Percentiles rank a stretch among this genome's conserved stretches.
These are phyloP conservation scores for Pseudonaja textilis DNA, from an alignment of 2,113 vertebrate species.

Conservation along the genomic window DNA sequence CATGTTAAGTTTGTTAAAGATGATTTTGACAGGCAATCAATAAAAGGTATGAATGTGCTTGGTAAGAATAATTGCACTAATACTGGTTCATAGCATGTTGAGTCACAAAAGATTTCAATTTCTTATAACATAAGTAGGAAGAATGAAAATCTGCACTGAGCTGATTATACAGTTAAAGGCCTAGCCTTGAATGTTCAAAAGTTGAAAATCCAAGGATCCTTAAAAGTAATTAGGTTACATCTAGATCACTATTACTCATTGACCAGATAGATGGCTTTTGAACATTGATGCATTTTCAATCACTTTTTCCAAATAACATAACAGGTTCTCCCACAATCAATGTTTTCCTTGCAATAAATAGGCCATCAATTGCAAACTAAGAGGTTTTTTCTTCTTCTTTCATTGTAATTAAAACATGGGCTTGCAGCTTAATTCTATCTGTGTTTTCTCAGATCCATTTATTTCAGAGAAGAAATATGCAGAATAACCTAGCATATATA, in stretches of 20 bases:
- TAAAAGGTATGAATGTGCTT: conserved; percentile 4
- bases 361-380: background rate
- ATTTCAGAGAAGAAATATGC: background rate
- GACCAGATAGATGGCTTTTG: conserved; percentile 24
- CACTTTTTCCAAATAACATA: background rate
- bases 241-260: conserved; percentile 19
- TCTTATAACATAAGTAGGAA: background rate
- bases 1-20: background rate
- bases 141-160: background rate
- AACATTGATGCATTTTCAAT: background rate
- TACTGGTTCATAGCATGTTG: conserved; percentile 8
- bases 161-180: background rate
- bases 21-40: conserved; percentile 39
- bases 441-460: background rate
- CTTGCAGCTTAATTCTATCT: background rate
- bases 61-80: conserved; percentile 22
- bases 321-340: background rate
- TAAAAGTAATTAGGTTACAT: conserved; percentile 7
- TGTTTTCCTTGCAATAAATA: background rate
- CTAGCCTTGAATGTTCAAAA: background rate
- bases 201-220: background rate
- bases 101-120: background rate
- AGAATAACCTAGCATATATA: background rate
- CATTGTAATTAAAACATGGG: background rate
- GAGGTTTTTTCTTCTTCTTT: background rate